Evolutionary conservation across 1,140 invertebrate genomes (phyloP).

Genomic region (Halyomorpha halys): DNA sequence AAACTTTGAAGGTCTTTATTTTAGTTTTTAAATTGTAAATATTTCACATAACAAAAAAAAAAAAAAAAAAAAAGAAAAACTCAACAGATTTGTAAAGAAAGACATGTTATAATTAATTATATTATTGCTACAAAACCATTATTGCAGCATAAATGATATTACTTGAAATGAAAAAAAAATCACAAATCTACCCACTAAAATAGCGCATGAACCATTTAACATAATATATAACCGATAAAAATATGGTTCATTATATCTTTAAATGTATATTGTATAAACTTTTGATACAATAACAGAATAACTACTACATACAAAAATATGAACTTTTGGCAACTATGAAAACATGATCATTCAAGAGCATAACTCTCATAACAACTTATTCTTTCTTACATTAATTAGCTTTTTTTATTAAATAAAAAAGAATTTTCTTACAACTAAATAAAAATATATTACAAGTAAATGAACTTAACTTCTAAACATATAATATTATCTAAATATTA

Average conservation of each 20-base stretch:
- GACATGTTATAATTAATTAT: too few species aligned
- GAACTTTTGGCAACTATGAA: constrained; percentile 19
- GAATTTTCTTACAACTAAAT: background rate
- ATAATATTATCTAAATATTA: background rate
- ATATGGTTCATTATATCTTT: background rate
- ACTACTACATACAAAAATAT: constrained; percentile 25
- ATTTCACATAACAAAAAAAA: too few species aligned
- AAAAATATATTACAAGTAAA: constrained; percentile 3
- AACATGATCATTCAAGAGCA: constrained; percentile 14
- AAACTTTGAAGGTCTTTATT: too few species aligned
- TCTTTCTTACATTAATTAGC: background rate
- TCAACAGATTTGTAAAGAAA: too few species aligned
- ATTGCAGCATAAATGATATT: too few species aligned
- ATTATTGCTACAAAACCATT: too few species aligned
- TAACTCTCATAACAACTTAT: constrained; percentile 12
- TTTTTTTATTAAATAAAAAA: constrained; percentile 3
- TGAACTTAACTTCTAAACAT: background rate
- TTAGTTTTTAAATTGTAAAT: too few species aligned
- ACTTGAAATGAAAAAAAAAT: too few species aligned
- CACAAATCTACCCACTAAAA: too few species aligned
- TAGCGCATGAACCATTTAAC: too few species aligned
- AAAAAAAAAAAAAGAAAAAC: too few species aligned
- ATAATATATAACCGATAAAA: too few species aligned
- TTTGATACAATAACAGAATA: constrained; percentile 15
- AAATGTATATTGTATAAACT: constrained; percentile 21